Evolutionary conservation across 1,140 invertebrate species (phyloP).

Genomic region (Drusus annulatus): DNA sequence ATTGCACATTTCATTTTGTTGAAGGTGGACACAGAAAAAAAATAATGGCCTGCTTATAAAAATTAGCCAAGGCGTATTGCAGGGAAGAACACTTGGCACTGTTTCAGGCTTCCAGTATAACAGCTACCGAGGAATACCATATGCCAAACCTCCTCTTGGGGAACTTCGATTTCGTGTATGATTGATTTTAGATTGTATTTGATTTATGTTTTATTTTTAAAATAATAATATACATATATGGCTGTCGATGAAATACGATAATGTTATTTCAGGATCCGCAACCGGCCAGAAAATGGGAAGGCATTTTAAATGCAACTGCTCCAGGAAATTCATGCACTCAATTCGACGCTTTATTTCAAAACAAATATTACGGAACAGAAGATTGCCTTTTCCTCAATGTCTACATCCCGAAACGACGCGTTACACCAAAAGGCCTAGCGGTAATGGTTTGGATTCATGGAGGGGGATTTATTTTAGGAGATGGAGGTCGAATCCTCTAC

Average conservation of each 20-base stretch:
- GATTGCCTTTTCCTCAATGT: conserved; percentile 74
- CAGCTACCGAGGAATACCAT: too few relatives aligned
- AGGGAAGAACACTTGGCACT: too few relatives aligned
- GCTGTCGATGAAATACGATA: too few relatives aligned
- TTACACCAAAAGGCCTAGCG: conserved; percentile 51
- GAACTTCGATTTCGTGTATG: too few relatives aligned
- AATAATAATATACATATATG: too few relatives aligned
- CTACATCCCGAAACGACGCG: conserved; percentile 63
- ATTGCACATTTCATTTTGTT: too few relatives aligned
- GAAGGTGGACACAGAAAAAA: too few relatives aligned
- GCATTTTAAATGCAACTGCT: conserved; percentile 70
- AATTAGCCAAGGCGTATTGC: neutral
- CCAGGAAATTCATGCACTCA: conserved; percentile 67
- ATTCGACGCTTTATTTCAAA: conserved; percentile 39
- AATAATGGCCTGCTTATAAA: too few relatives aligned
- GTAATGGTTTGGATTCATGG: conserved; percentile 75
- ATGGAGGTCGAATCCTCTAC: conserved; percentile 60
- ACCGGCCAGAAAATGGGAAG: conserved; percentile 71
- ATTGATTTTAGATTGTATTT: too few relatives aligned
- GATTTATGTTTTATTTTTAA: too few relatives aligned
- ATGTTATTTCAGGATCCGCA: conserved; percentile 72
- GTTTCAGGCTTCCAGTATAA: too few relatives aligned
- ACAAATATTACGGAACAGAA: conserved; percentile 64
- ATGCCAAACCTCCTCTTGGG: too few relatives aligned
- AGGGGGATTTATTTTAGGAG: conserved; percentile 72